phyloP scores from a whole-genome alignment of 2,113 vertebrate genomes.

The Prochilodus magdalenae region DNA sequence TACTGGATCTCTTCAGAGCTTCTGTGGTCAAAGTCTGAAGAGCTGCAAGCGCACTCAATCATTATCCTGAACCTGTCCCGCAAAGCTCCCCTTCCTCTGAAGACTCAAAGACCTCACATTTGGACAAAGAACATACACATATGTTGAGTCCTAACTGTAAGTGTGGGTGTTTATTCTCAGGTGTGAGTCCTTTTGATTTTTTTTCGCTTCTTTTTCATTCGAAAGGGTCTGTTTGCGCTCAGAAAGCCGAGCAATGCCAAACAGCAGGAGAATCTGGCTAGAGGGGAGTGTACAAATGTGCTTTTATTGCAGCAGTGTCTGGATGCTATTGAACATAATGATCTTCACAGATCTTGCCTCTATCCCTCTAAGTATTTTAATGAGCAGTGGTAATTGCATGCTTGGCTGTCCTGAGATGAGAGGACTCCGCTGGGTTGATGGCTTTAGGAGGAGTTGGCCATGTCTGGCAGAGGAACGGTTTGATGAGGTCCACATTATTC shows the following conservation, averaged over 20 bases:
- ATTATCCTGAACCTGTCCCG: constrained; percentile 60
- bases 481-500: constrained; percentile 62
- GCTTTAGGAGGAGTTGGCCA: constrained; percentile 58
- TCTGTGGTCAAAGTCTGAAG: constrained; percentile 52
- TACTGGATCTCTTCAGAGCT: constrained; percentile 59
- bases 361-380: constrained; percentile 71
- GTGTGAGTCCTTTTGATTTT: constrained; percentile 60
- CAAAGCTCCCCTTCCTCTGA: constrained; percentile 42
- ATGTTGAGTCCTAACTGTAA: constrained; percentile 31
- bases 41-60: constrained; percentile 53
- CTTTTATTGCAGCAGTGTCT: constrained; percentile 60
- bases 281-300: constrained; percentile 63
- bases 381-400: constrained; percentile 68
- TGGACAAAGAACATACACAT: constrained; percentile 54
- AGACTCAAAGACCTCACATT: constrained; percentile 44
- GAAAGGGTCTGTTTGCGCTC: constrained; percentile 42
- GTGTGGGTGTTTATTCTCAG: constrained; percentile 52
- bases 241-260: constrained; percentile 24
- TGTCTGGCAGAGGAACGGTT: constrained; percentile 65
- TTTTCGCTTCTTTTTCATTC: constrained; percentile 58
- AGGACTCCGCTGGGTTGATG: constrained; percentile 62
- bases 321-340: constrained; percentile 70
- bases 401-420: constrained; percentile 64
- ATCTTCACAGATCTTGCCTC: constrained; percentile 73
- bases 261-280: constrained; percentile 47